These are phyloP conservation scores for Drosophila infuscata DNA, from an alignment of 2,888 invertebrate species.

Conservation along the genomic window DNA sequence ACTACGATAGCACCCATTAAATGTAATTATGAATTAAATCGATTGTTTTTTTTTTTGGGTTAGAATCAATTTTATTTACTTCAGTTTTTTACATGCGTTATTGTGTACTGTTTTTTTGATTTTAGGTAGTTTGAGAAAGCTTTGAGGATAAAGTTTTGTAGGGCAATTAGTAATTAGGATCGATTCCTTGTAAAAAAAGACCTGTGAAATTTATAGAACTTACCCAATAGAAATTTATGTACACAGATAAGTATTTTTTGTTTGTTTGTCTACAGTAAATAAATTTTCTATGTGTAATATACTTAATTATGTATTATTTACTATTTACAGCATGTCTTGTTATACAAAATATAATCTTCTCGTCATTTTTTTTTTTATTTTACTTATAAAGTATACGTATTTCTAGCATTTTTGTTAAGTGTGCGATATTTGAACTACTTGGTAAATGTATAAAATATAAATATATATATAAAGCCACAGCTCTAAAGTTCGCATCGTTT, in stretches of 20 bases:
- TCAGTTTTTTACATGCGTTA: conserved; percentile 51
- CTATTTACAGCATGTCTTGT: conserved; percentile 53
- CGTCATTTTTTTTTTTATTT: neutral
- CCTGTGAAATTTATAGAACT: conserved; percentile 30
- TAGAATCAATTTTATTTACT: conserved; percentile 43
- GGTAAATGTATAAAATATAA: conserved; percentile 61
- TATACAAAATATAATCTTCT: conserved; percentile 58
- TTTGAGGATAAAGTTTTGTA: conserved; percentile 32
- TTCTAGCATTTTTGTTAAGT: conserved; percentile 47
- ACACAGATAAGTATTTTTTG: conserved; percentile 28
- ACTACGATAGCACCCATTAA: conserved; percentile 2
- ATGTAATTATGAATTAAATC: conserved; percentile 21
- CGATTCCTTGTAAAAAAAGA: conserved; percentile 35
- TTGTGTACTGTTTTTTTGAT: conserved; percentile 23
- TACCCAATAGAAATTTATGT: conserved; percentile 56
- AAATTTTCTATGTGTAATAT: conserved; percentile 45
- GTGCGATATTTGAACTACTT: conserved; percentile 68
- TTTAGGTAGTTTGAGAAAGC: conserved; percentile 37
- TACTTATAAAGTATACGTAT: conserved; percentile 41
- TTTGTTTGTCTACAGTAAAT: conserved; percentile 36
- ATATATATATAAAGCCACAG: conserved; percentile 72
- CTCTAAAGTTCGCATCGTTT: conserved; percentile 61
- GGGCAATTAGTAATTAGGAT: conserved; percentile 29
- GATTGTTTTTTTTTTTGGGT: conserved; percentile 5
- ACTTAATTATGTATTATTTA: conserved; percentile 43